Evolutionary conservation across 37 sponge, comb jelly and placozoan genomes (phyloP).

Genomic region (Geodia barretti): DNA sequence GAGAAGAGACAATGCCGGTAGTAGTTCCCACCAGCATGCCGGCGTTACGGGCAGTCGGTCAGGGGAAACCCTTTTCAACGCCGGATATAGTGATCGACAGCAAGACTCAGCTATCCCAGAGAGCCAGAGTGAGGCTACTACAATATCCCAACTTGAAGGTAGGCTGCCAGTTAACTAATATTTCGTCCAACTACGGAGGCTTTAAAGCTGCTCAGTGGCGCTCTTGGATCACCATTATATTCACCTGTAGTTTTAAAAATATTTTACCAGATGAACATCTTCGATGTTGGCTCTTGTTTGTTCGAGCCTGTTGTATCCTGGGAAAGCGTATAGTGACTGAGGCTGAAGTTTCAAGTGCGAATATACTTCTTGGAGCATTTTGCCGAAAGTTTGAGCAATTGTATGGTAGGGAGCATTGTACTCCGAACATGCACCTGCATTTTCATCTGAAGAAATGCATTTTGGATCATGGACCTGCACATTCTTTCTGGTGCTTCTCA

Average conservation of each 20-base stretch:
- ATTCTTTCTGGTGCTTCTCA: conserved; percentile 63
- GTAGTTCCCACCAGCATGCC: too few species aligned
- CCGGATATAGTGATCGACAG: too few species aligned
- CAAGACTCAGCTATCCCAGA: too few species aligned
- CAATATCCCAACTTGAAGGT: too few species aligned
- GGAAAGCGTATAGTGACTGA: conserved; percentile 10
- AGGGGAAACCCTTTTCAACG: too few species aligned
- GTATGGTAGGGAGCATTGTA: conserved; percentile 43
- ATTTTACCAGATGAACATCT: conserved; percentile 42
- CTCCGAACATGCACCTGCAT: conserved; percentile 65
- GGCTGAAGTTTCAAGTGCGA: conserved; percentile 27
- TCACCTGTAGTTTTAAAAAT: conserved; percentile 30
- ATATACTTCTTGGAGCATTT: conserved; percentile 18
- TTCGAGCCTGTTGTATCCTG: conserved; percentile 44
- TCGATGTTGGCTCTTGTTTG: conserved; percentile 64
- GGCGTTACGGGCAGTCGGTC: too few species aligned
- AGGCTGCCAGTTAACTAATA: too few species aligned
- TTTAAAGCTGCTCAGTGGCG: conserved; percentile 74
- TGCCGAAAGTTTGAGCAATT: conserved; percentile 31
- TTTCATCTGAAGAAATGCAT: conserved; percentile 48
- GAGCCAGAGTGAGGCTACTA: too few species aligned
- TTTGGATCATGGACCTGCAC: conserved; percentile 58
- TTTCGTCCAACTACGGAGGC: conserved; percentile 38
- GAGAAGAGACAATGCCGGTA: too few species aligned
- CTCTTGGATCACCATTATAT: conserved; percentile 57